A percentile compares a stretch with the other conserved stretches of the same genome.
These are phyloP conservation scores for Panopea generosa DNA, from an alignment of 2,888 invertebrate genomes.

Conservation along the genomic window DNA sequence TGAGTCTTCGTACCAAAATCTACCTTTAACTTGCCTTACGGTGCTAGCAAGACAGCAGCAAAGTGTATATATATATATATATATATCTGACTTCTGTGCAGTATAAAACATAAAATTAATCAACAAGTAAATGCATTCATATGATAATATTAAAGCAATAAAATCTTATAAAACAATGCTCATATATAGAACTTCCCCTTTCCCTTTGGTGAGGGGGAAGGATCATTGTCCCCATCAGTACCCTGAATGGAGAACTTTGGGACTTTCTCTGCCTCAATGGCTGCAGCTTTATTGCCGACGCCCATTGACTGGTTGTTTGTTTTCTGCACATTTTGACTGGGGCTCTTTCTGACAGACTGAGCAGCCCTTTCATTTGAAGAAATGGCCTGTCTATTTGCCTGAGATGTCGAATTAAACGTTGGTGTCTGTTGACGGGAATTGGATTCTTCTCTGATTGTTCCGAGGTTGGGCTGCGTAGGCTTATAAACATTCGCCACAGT, in stretches of 20 bases:
- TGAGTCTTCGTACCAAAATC: too few relatives aligned
- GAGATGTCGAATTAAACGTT: neutral
- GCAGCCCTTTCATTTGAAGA: too few relatives aligned
- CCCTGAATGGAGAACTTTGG: conserved; percentile 36
- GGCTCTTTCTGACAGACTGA: neutral
- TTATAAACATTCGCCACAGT: conserved; percentile 26
- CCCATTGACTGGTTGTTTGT: neutral
- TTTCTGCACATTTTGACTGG: conserved; percentile 1
- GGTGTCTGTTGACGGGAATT: conserved; percentile 15
- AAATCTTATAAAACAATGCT: conserved; percentile 3
- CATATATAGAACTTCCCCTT: conserved; percentile 67
- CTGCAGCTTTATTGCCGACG: conserved; percentile 1
- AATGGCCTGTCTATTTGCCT: neutral
- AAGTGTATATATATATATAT: too few relatives aligned
- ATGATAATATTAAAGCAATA: too few relatives aligned
- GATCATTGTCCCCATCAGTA: conserved; percentile 36
- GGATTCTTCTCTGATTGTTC: conserved; percentile 62
- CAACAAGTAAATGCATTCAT: too few relatives aligned
- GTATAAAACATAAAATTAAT: too few relatives aligned
- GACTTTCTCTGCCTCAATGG: conserved; percentile 6
- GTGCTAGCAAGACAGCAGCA: too few relatives aligned
- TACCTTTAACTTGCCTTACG: too few relatives aligned
- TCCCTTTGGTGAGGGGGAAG: conserved; percentile 57
- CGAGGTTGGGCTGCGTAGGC: too few relatives aligned
- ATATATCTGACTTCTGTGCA: too few relatives aligned